A percentile compares a stretch with the other conserved stretches of the same genome.
These are phyloP conservation scores for Perognathus longimembris DNA, from an alignment of 2,113 vertebrate species.

Conservation along the genomic window DNA sequence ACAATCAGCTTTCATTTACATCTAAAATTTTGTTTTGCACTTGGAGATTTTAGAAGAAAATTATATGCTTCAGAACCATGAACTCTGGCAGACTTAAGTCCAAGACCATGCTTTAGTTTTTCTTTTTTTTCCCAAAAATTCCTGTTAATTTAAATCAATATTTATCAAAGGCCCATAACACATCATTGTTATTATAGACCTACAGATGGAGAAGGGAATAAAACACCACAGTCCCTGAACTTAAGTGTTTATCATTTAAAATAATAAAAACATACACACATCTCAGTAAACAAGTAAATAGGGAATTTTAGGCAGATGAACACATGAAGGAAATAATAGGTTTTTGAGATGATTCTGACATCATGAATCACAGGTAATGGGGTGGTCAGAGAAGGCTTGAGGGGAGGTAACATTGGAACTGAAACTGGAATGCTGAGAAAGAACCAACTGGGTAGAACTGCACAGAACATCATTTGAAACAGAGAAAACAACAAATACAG, in stretches of 20 bases:
- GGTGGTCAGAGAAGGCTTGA: background rate
- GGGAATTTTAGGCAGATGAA: background rate
- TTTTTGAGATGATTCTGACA: background rate
- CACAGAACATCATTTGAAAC: background rate
- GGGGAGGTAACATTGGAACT: background rate
- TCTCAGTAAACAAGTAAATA: background rate
- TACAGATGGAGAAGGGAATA: background rate
- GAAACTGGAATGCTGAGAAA: background rate
- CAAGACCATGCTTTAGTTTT: background rate
- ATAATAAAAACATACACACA: background rate
- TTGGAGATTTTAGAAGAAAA: conserved; percentile 63
- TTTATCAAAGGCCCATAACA: background rate
- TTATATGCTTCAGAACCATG: conserved; percentile 30
- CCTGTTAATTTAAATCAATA: conserved; percentile 38
- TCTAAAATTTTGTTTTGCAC: conserved; percentile 46
- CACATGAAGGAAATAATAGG: background rate
- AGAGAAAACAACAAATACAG: background rate
- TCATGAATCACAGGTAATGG: background rate
- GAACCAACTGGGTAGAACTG: background rate
- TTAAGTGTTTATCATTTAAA: background rate
- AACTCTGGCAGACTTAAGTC: conserved; percentile 2
- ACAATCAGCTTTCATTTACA: conserved; percentile 46
- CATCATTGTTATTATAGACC: background rate
- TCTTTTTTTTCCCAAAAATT: background rate
- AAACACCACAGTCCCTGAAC: background rate